Evolutionary conservation across 2,797 vertebrate genomes (phyloP).

Genomic region (Tachyglossus aculeatus): DNA sequence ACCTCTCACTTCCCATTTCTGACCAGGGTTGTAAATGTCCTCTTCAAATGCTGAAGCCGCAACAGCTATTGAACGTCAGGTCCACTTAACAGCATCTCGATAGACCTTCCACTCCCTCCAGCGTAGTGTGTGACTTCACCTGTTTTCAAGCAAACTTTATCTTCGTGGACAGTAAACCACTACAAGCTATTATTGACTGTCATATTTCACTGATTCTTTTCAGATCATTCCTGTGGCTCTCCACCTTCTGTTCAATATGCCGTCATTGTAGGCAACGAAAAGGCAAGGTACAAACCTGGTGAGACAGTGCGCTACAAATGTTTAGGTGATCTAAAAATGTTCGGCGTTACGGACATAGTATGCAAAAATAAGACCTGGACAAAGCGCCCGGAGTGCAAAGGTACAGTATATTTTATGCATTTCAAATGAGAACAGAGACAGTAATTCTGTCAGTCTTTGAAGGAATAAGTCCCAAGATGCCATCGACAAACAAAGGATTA

Average conservation of each 20-base stretch:
- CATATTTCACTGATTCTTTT: background rate
- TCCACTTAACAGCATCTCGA: no score
- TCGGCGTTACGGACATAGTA: background rate
- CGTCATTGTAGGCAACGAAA: accelerated
- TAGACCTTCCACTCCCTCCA: no score
- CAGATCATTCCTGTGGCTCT: constrained; percentile 24
- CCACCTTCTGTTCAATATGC: constrained; percentile 23
- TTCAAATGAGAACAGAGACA: background rate
- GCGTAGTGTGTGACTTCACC: background rate
- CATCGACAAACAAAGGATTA: no score
- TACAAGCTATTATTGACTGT: background rate
- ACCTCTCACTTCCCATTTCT: no score
- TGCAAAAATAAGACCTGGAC: background rate
- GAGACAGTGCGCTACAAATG: constrained; percentile 40
- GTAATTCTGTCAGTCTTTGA: no score
- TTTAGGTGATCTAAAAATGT: background rate
- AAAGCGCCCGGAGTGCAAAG: background rate
- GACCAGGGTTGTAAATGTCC: no score
- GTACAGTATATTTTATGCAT: background rate
- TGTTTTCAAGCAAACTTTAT: background rate
- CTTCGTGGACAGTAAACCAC: no score
- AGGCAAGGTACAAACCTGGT: background rate
- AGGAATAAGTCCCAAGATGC: no score
- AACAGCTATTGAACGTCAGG: no score
- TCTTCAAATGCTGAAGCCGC: no score